phyloP scores from a whole-genome alignment of 2,888 invertebrate species.

The Hypomecis punctinalis region DNA sequence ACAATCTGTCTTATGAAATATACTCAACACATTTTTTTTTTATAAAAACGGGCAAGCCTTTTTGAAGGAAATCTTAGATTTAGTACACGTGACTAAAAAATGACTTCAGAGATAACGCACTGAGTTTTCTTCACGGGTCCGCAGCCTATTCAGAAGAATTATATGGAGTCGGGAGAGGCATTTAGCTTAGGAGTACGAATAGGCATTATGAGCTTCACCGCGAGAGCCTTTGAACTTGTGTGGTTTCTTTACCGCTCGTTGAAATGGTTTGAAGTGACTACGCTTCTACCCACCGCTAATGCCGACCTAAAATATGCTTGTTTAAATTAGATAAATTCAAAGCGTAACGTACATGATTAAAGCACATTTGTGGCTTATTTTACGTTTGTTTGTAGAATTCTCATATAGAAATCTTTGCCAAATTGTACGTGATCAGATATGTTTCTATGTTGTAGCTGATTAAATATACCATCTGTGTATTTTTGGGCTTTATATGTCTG shows the following conservation, averaged over 20 bases:
- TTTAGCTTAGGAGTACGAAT: constrained; percentile 43
- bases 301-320: background rate
- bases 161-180: constrained; percentile 41
- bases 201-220: constrained; percentile 38
- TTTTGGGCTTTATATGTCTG: too few species aligned
- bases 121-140: constrained; percentile 26
- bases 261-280: constrained; percentile 14
- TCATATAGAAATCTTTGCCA: too few species aligned
- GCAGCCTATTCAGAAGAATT: constrained; percentile 48
- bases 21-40: too few species aligned
- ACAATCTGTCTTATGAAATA: too few species aligned
- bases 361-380: background rate
- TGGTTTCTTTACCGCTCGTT: constrained; percentile 16
- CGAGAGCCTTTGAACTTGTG: constrained; percentile 31
- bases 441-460: too few species aligned
- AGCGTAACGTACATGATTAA: background rate
- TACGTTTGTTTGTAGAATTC: too few species aligned
- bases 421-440: too few species aligned
- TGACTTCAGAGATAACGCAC: constrained; percentile 4
- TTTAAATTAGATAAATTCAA: background rate
- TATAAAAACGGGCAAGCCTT: too few species aligned
- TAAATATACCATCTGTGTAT: too few species aligned
- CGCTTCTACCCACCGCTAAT: background rate
- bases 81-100: constrained; percentile 7
- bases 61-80: too few species aligned